Conservation (phyloP, 2,113 vertebrate species). For the Nyctibius bracteatus region DNA sequence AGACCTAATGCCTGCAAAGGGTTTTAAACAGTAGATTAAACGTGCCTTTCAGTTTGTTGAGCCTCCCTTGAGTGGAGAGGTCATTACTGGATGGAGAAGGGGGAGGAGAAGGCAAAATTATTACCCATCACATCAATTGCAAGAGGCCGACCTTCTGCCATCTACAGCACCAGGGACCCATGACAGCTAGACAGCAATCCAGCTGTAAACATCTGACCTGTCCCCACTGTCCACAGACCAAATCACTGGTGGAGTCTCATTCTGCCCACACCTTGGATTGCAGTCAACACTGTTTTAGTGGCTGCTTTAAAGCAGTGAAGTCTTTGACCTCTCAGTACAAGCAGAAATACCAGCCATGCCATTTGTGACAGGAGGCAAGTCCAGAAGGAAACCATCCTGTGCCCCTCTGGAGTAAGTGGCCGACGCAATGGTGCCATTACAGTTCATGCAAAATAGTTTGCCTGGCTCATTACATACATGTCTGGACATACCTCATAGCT, state of each 20-base stretch:
- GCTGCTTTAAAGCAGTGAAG: background rate
- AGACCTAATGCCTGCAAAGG: background rate
- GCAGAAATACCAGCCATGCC: background rate
- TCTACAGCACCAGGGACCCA: background rate
- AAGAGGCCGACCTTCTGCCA: background rate
- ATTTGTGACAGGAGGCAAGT: background rate
- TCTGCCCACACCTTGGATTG: background rate
- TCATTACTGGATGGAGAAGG: background rate
- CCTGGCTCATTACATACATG: background rate
- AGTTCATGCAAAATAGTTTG: background rate
- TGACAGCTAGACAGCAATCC: background rate
- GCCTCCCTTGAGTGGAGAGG: background rate
- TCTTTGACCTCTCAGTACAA: background rate
- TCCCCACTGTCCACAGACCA: background rate
- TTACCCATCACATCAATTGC: background rate
- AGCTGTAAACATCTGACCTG: background rate
- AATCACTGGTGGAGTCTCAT: background rate
- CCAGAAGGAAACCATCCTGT: background rate
- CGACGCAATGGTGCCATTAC: background rate
- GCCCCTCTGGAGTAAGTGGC: background rate
- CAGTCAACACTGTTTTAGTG: background rate
- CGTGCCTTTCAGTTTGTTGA: background rate
- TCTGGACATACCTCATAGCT: background rate
- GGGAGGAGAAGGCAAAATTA: background rate
- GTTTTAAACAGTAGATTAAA: background rate